Evolutionary conservation across 2,113 vertebrate genomes (phyloP), one percentile per base, ranked within the genome.

Genomic region (Jaculus jaculus): DNA sequence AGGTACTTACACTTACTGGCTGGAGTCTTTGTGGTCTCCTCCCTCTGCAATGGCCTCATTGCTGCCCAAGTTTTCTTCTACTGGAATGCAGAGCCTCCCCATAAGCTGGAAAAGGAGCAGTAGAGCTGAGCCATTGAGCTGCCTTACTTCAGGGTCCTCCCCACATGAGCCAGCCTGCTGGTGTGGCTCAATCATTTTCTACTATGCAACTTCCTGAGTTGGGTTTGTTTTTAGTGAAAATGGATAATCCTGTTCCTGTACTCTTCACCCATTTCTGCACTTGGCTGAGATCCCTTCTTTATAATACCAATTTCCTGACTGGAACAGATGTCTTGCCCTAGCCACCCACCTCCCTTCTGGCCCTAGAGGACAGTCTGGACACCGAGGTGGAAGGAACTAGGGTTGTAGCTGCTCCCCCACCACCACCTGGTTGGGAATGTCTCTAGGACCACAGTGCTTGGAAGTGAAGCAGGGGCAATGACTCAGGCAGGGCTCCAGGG

Each of bases 21-120:
- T 1, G 96, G 99, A 54, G 99, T 99, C 5, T 99, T 98, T 42
- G 94, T 98, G 66, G 99, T 99, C 32, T 98, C 99, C 1, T 98
- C 99, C 0, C 17, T 97, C 75, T 99, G 99, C 96, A 99, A 99
- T 0, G 98, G 98, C 77, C 58, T 99, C 93, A 98, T 99, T 10
- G 89, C 98, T 1, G 97, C 98, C 80, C 99, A 99, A 97, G 95
- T 99, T 2, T 93, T 99, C 4, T 98, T 98, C 97, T 99, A 99
- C 97, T 99, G 99, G 99, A 98, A 99, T 78, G 87, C 91, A 80
- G 60, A 90, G 54, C 24, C 94, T 92, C 4, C 81, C 2, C 90
- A 60, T 24, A 95, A 93, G 79, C 98, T 98, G 75, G 98, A 98
- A 97, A 96, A 95, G 37, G 58, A 80, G 26, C 88, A 92, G 5